phyloP scores from a whole-genome alignment of 2,888 invertebrate genomes.

The Rutpela maculata region DNA sequence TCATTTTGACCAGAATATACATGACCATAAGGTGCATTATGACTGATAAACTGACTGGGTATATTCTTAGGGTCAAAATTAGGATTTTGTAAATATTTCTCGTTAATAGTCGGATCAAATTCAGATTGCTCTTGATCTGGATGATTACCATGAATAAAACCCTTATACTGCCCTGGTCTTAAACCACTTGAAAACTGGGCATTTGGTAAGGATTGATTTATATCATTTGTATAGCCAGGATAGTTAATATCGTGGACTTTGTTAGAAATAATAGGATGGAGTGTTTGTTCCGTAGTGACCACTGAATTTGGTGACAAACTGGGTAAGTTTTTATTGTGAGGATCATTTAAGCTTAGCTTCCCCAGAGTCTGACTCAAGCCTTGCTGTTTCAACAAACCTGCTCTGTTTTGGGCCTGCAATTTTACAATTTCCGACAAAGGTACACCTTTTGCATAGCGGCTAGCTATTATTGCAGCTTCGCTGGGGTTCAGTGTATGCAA shows the following conservation, averaged over 20 bases:
- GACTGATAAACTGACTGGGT: constrained; percentile 55
- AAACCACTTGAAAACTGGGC: constrained; percentile 46
- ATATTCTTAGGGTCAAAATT: constrained; percentile 58
- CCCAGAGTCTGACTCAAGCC: constrained; percentile 44
- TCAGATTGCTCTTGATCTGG: constrained; percentile 8
- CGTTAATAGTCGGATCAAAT: constrained; percentile 48
- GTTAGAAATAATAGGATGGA: constrained; percentile 37
- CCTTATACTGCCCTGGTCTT: constrained; percentile 37
- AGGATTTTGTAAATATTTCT: constrained; percentile 51
- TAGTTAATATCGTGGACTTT: constrained; percentile 53
- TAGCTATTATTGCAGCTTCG: constrained; percentile 64
- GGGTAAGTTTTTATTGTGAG: constrained; percentile 39
- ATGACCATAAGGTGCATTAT: constrained; percentile 23
- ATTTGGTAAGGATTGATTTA: constrained; percentile 31
- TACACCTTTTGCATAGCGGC: constrained; percentile 63
- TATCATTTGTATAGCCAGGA: constrained; percentile 49
- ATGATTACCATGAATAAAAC: neutral
- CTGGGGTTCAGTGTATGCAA: constrained; percentile 53
- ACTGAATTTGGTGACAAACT: constrained; percentile 36
- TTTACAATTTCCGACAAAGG: constrained; percentile 66
- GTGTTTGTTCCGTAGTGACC: constrained; percentile 34
- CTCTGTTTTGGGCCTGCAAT: constrained; percentile 60
- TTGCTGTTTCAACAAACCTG: constrained; percentile 36
- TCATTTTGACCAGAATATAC: neutral
- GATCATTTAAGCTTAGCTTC: constrained; percentile 43